Percentiles rank a stretch among this genome's conserved stretches.
Evolutionary conservation across 2,797 vertebrate species (phyloP).

Genomic region (Picus viridis): DNA sequence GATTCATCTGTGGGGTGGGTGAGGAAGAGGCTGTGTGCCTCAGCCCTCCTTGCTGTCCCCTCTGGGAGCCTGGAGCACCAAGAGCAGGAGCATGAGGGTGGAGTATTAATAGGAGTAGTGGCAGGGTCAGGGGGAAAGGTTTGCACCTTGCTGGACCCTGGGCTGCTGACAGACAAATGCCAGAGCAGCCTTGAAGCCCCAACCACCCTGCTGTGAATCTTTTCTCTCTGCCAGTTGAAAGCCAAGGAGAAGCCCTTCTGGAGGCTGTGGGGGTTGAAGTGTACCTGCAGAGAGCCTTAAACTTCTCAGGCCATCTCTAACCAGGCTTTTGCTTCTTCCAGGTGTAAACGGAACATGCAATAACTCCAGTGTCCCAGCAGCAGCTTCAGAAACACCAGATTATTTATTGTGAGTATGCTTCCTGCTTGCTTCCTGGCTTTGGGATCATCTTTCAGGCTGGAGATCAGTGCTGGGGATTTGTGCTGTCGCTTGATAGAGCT

Average conservation of each 20-base stretch:
- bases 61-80: rapidly evolving
- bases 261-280: neutral
- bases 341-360: conserved; percentile 92
- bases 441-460: neutral
- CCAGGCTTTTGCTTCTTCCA: conserved; percentile 58
- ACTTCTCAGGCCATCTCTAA: neutral
- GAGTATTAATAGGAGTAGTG: rapidly evolving
- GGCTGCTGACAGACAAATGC: neutral
- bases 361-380: conserved; percentile 85
- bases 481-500: neutral
- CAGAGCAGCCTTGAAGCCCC: neutral
- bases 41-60: neutral
- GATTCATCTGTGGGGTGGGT: rapidly evolving
- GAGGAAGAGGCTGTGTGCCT: neutral
- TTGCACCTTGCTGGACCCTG: neutral
- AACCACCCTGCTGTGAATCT: neutral
- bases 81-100: neutral
- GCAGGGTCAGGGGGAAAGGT: rapidly evolving
- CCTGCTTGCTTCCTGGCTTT: neutral
- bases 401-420: conserved; percentile 92
- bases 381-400: conserved; percentile 90
- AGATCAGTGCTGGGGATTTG: neutral
- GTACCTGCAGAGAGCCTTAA: neutral
- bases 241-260: neutral
- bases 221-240: neutral